Conservation (phyloP, 1,140 invertebrate genomes). For the Drosophila biarmipes region DNA sequence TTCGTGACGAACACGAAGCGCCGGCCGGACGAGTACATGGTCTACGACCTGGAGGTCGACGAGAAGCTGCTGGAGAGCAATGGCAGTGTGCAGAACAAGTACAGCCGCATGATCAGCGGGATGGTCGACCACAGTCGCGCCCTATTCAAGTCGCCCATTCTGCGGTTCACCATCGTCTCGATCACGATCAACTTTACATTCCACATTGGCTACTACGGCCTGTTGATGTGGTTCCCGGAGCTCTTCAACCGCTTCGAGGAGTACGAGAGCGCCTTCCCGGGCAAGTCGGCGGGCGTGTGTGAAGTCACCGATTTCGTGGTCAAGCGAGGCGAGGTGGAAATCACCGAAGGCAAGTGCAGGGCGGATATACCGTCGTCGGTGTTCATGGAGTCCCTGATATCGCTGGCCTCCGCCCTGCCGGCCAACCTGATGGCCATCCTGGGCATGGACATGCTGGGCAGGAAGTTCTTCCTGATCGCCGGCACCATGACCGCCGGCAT, state of each 20-base stretch:
- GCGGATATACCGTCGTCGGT: slow-evolving; percentile 90
- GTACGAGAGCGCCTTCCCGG: slow-evolving; percentile 87
- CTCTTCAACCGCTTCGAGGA: slow-evolving; percentile 94
- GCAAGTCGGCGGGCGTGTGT: slow-evolving; percentile 89
- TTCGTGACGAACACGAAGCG: slow-evolving; percentile 92
- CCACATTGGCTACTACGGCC: slow-evolving; percentile 94
- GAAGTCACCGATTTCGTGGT: slow-evolving; percentile 91
- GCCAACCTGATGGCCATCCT: slow-evolving; percentile 93
- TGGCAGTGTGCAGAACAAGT: slow-evolving; percentile 86
- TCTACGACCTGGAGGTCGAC: slow-evolving; percentile 90
- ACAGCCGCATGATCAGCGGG: slow-evolving; percentile 89
- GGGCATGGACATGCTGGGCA: slow-evolving; percentile 91
- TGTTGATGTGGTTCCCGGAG: slow-evolving; percentile 97
- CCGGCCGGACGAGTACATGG: slow-evolving; percentile 89
- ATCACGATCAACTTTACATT: slow-evolving; percentile 95
- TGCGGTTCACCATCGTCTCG: slow-evolving; percentile 92
- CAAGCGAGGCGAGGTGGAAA: slow-evolving; percentile 87
- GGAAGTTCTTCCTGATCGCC: slow-evolving; percentile 95
- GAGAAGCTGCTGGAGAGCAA: slow-evolving; percentile 86
- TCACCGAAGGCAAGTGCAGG: slow-evolving; percentile 86
- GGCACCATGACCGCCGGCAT: slow-evolving; percentile 93
- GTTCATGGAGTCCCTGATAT: slow-evolving; percentile 94
- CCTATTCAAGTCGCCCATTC: slow-evolving; percentile 91
- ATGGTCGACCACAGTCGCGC: slow-evolving; percentile 92
- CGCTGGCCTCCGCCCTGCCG: slow-evolving; percentile 92